Evolutionary conservation across 2,888 invertebrate species (phyloP).

Genomic region (Ellobium chinense): DNA sequence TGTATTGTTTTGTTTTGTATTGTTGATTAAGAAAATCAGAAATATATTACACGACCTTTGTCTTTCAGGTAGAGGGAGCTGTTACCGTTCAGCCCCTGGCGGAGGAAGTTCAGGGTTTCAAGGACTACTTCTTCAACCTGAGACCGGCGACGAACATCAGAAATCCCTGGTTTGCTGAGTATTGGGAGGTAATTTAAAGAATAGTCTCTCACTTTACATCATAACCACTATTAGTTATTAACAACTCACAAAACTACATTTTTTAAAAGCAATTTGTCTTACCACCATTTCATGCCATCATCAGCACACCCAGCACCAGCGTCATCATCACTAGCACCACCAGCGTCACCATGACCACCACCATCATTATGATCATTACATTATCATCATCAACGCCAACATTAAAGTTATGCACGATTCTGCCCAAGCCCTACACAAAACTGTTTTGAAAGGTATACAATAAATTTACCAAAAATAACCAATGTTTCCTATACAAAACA

Average conservation of each 20-base stretch:
- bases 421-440: no score
- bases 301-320: background rate
- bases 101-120: slow-evolving; percentile 85
- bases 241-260: background rate
- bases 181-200: slow-evolving; percentile 83
- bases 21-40: no score
- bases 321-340: background rate
- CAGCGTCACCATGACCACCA: background rate
- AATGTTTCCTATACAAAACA: no score
- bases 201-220: no score
- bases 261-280: background rate
- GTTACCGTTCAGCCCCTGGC: slow-evolving; percentile 96
- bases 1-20: no score
- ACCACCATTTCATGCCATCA: slow-evolving; percentile 1
- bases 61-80: slow-evolving; percentile 91
- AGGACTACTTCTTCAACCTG: slow-evolving; percentile 74
- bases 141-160: slow-evolving; percentile 70
- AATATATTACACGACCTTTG: no score
- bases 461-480: no score
- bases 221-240: background rate
- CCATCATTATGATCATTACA: background rate
- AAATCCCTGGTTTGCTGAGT: slow-evolving; percentile 78
- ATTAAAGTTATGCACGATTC: no score
- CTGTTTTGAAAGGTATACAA: no score
- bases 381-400: no score